These are phyloP conservation scores for Drosophila mayaguana DNA, from an alignment of 2,888 invertebrate genomes.

Conservation along the genomic window DNA sequence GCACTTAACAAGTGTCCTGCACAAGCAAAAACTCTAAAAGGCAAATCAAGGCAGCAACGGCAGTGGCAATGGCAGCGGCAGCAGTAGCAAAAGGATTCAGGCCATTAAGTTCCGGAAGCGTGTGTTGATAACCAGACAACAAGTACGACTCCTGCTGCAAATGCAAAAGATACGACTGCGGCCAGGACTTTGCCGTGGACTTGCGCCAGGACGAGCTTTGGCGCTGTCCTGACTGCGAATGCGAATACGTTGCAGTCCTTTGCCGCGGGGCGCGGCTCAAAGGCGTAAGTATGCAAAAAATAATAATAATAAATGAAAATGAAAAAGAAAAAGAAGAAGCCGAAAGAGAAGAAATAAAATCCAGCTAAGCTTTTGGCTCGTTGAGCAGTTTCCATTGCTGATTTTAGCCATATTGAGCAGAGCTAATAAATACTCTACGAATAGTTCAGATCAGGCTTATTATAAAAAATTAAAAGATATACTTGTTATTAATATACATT, in stretches of 20 bases:
- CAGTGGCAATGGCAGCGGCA: slow-evolving; percentile 40
- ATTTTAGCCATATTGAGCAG: neutral
- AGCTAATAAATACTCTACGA: neutral
- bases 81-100: slow-evolving; percentile 83
- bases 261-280: slow-evolving; percentile 33
- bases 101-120: slow-evolving; percentile 85
- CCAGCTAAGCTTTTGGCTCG: slow-evolving; percentile 37
- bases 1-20: slow-evolving; percentile 62
- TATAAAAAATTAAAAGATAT: too few relatives aligned
- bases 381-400: neutral
- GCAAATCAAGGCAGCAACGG: slow-evolving; percentile 59
- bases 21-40: slow-evolving; percentile 37
- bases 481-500: too few relatives aligned
- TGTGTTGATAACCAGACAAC: slow-evolving; percentile 80
- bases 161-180: slow-evolving; percentile 32
- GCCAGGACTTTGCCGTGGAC: slow-evolving; percentile 16
- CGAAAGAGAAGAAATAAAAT: slow-evolving; percentile 16
- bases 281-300: slow-evolving; percentile 7
- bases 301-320: too few relatives aligned
- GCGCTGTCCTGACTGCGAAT: slow-evolving; percentile 54
- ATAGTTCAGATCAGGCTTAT: too few relatives aligned
- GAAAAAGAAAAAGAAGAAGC: neutral
- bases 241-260: slow-evolving; percentile 65
- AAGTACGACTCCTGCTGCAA: slow-evolving; percentile 56
- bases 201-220: slow-evolving; percentile 11